Evolutionary conservation across 53 echinoderm and acorn worm species (phyloP).

Genomic region (Mesocentrotus franciscanus): DNA sequence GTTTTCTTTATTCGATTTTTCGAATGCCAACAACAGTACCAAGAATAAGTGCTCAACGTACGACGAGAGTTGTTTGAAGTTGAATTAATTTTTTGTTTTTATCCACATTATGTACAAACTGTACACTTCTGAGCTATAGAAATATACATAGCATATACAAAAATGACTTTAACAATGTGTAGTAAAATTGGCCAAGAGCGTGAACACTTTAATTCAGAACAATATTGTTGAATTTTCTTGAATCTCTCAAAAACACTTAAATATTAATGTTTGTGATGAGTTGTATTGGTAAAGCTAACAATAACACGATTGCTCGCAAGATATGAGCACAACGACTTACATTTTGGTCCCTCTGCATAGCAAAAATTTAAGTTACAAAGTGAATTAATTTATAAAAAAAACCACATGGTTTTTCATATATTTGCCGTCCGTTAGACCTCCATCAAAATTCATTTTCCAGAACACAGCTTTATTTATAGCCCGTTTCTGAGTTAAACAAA

Average conservation of each 20-base stretch:
- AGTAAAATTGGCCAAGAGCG: conserved; percentile 65
- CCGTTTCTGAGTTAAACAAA: not conserved
- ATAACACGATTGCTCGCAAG: conserved; percentile 60
- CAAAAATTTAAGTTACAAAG: conserved; percentile 69
- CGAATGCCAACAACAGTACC: conserved; percentile 75
- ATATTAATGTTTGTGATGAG: conserved; percentile 65
- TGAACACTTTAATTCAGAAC: conserved; percentile 55
- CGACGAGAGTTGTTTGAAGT: conserved; percentile 69
- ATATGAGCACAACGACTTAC: conserved; percentile 86
- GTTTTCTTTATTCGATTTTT: conserved; percentile 71
- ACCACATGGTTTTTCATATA: conserved; percentile 51
- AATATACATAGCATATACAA: conserved; percentile 99
- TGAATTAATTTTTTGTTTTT: conserved; percentile 70
- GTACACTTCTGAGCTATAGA: conserved; percentile 86
- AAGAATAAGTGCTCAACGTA: conserved; percentile 69
- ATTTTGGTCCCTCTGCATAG: conserved; percentile 99
- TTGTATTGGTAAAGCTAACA: conserved; percentile 70
- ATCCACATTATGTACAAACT: conserved; percentile 97
- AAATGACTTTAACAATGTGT: conserved; percentile 72
- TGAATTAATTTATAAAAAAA: conserved; percentile 60
- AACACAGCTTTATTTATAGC: not conserved
- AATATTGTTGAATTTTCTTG: conserved; percentile 66
- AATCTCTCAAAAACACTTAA: conserved; percentile 69
- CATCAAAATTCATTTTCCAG: not conserved
- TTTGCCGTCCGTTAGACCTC: not conserved